Percentiles rank a stretch among this genome's conserved stretches.
phyloP scores from a whole-genome alignment of 2,113 vertebrate species.

The Solenodon paradoxus region DNA sequence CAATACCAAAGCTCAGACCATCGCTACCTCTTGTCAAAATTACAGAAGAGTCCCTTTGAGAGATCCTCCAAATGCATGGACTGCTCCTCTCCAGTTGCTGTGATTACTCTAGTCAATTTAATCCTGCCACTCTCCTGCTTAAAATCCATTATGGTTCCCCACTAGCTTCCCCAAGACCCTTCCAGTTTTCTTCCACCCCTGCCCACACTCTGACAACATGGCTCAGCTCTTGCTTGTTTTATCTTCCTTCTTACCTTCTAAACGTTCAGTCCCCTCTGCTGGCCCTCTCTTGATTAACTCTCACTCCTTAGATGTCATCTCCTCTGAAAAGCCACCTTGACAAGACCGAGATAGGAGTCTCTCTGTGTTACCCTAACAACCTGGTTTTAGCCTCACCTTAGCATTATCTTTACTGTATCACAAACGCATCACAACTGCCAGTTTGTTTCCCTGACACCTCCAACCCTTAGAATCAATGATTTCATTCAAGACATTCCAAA shows the following conservation, averaged over 20 bases:
- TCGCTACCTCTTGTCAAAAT: background rate
- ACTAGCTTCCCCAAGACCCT: background rate
- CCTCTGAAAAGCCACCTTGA: background rate
- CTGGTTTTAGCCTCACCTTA: background rate
- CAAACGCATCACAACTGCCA: background rate
- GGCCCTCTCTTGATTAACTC: background rate
- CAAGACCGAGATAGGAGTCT: background rate
- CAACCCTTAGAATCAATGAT: background rate
- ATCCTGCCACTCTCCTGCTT: background rate
- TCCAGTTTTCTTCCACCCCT: background rate
- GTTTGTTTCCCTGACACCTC: background rate
- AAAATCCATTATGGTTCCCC: background rate
- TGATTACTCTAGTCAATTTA: background rate
- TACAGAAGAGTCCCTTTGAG: background rate
- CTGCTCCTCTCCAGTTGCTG: background rate
- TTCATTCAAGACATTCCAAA: constrained; percentile 18
- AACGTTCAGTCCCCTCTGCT: background rate
- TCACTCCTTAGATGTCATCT: background rate
- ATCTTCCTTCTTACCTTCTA: background rate
- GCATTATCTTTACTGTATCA: background rate
- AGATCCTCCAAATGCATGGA: background rate
- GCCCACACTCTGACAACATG: background rate
- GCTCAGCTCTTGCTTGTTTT: background rate
- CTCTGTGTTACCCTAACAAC: background rate
- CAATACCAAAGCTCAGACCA: background rate